These are phyloP conservation scores for Psittacus erithacus DNA, from an alignment of 2,113 vertebrate genomes.

Conservation along the genomic window DNA sequence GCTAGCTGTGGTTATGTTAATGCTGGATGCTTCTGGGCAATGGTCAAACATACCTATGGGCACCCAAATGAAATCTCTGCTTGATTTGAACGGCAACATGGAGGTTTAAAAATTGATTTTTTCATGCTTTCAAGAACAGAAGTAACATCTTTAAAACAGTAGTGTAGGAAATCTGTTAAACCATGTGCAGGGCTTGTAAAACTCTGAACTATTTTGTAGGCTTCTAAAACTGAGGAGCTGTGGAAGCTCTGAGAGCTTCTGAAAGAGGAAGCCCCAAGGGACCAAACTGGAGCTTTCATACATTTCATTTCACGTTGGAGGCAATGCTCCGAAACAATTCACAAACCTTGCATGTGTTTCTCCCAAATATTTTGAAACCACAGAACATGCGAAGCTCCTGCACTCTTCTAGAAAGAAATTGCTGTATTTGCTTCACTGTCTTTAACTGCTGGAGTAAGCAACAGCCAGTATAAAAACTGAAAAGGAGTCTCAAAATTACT, in stretches of 20 bases:
- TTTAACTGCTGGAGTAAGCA: neutral
- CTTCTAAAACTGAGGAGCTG: neutral
- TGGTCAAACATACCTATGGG: neutral
- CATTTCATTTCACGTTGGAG: neutral
- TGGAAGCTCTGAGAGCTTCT: neutral
- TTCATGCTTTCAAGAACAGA: neutral
- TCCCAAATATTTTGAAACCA: neutral
- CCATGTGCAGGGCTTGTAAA: neutral
- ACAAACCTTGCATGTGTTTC: neutral
- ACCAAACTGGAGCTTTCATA: neutral
- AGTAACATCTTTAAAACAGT: neutral
- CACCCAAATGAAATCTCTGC: neutral
- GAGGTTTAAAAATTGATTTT: neutral
- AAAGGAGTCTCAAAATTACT: neutral
- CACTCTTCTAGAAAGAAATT: neutral
- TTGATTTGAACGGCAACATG: neutral
- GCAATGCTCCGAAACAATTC: neutral
- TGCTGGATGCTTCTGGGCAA: neutral
- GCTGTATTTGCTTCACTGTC: neutral
- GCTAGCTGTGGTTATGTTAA: neutral
- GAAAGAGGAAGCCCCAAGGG: neutral
- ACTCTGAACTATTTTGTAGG: neutral
- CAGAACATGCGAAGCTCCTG: neutral
- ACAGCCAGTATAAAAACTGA: neutral
- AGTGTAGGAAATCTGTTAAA: neutral